Percentiles rank a stretch among this genome's conserved stretches.
These are phyloP conservation scores for Oscheius sp. DNA, from an alignment of 2,888 invertebrate genomes.

Conservation along the genomic window DNA sequence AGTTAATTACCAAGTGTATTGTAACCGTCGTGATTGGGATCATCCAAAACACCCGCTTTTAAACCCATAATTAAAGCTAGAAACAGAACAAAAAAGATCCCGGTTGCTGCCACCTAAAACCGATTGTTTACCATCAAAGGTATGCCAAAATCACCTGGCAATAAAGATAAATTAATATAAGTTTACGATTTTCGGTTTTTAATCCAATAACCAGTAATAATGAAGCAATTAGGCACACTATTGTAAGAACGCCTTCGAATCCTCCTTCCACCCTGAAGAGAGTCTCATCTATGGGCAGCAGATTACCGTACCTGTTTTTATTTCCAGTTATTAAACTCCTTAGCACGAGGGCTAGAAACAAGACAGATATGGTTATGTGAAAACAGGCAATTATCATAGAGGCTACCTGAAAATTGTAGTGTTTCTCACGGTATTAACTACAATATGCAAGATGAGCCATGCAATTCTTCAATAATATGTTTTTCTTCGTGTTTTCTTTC, in stretches of 20 bases:
- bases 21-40: slow-evolving; percentile 53
- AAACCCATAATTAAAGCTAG: slow-evolving; percentile 58
- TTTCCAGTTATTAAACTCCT: slow-evolving; percentile 43
- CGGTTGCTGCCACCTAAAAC: slow-evolving; percentile 54
- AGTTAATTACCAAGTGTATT: slow-evolving; percentile 47
- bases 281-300: neutral
- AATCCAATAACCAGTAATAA: slow-evolving; percentile 49
- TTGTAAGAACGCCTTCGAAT: slow-evolving; percentile 41
- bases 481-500: neutral
- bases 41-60: slow-evolving; percentile 57
- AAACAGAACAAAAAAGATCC: slow-evolving; percentile 54
- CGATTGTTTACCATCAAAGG: neutral
- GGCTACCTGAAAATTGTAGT: slow-evolving; percentile 51
- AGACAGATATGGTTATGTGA: slow-evolving; percentile 47
- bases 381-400: slow-evolving; percentile 50
- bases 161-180: slow-evolving; percentile 51
- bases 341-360: slow-evolving; percentile 47
- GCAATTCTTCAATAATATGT: neutral
- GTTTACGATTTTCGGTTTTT: slow-evolving; percentile 44
- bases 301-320: slow-evolving; percentile 28
- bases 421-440: neutral
- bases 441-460: neutral
- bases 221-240: slow-evolving; percentile 44
- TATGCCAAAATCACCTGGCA: slow-evolving; percentile 43
- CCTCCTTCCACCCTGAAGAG: slow-evolving; percentile 38